phyloP scores from a whole-genome alignment of 2,797 vertebrate species.

The Labroides dimidiatus region DNA sequence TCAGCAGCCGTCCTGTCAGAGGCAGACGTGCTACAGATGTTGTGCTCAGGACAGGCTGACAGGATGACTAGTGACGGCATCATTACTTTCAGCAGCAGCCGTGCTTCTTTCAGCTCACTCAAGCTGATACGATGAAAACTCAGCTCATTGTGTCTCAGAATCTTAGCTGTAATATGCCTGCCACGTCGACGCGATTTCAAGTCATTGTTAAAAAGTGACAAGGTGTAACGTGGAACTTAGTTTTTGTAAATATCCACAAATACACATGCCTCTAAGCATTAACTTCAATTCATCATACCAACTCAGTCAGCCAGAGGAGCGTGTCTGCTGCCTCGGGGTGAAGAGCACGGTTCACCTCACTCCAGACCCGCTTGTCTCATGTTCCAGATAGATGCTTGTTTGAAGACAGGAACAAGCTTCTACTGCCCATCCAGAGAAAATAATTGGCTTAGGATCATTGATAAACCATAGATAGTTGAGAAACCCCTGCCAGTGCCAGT shows the following conservation, averaged over 20 bases:
- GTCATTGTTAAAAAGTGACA: slow-evolving; percentile 32
- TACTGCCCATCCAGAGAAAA: slow-evolving; percentile 41
- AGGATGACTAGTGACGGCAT: slow-evolving; percentile 78
- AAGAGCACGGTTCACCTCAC: slow-evolving; percentile 53
- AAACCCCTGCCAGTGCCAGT: slow-evolving; percentile 12
- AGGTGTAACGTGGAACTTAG: slow-evolving; percentile 31
- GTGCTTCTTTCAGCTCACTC: slow-evolving; percentile 62
- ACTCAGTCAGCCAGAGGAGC: slow-evolving; percentile 50
- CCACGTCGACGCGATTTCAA: slow-evolving; percentile 50
- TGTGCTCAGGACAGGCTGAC: slow-evolving; percentile 67
- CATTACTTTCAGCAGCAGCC: slow-evolving; percentile 72
- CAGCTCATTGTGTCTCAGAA: slow-evolving; percentile 69
- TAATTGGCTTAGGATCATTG: slow-evolving; percentile 47
- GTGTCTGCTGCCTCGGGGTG: slow-evolving; percentile 39
- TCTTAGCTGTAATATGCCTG: slow-evolving; percentile 50
- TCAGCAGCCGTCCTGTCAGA: slow-evolving; percentile 65
- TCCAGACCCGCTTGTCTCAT: slow-evolving; percentile 30
- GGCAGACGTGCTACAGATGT: slow-evolving; percentile 77
- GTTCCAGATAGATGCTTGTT: slow-evolving; percentile 46
- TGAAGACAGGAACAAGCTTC: slow-evolving; percentile 24
- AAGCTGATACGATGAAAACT: slow-evolving; percentile 65
- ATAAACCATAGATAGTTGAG: slow-evolving; percentile 35
- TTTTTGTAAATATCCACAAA: slow-evolving; percentile 60
- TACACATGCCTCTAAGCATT: slow-evolving; percentile 44
- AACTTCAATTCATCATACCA: slow-evolving; percentile 39